phyloP scores from a whole-genome alignment of 2,113 vertebrate species.

The Harpagus bidentatus region DNA sequence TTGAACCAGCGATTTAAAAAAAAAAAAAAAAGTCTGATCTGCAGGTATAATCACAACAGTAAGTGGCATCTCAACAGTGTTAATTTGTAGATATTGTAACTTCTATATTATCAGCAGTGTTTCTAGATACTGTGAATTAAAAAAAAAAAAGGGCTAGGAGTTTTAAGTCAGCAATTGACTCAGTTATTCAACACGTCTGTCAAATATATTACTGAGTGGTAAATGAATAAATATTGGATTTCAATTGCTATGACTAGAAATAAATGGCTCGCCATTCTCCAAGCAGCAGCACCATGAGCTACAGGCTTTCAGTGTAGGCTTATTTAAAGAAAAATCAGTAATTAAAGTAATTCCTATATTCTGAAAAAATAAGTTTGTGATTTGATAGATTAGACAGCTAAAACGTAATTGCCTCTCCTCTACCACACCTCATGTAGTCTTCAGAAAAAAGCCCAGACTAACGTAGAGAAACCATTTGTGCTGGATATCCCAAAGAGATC shows the following conservation, averaged over 20 bases:
- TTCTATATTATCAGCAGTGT: background rate
- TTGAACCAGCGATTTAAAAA: background rate
- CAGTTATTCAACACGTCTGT: conserved; percentile 50
- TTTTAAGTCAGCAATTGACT: conserved; percentile 44
- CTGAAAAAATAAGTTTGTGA: background rate
- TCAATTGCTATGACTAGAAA: conserved; percentile 51
- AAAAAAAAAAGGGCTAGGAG: background rate
- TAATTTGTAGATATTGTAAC: background rate
- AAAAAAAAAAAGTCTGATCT: background rate
- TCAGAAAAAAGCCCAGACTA: background rate
- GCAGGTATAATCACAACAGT: background rate
- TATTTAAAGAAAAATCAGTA: background rate
- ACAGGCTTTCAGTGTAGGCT: background rate
- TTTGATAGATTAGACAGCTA: background rate
- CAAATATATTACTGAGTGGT: conserved; percentile 46
- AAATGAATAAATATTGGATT: conserved; percentile 62
- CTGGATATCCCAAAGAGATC: background rate
- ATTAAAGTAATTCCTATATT: background rate
- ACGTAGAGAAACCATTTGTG: background rate
- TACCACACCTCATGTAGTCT: background rate
- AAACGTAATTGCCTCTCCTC: background rate
- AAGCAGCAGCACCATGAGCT: background rate
- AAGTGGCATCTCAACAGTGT: background rate
- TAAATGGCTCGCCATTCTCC: conserved; percentile 10
- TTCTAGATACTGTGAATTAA: background rate